A percentile compares a stretch with the other conserved stretches of the same genome.
Evolutionary conservation across 2,888 invertebrate genomes (phyloP).

Genomic region (Entomobrya multifasciata): DNA sequence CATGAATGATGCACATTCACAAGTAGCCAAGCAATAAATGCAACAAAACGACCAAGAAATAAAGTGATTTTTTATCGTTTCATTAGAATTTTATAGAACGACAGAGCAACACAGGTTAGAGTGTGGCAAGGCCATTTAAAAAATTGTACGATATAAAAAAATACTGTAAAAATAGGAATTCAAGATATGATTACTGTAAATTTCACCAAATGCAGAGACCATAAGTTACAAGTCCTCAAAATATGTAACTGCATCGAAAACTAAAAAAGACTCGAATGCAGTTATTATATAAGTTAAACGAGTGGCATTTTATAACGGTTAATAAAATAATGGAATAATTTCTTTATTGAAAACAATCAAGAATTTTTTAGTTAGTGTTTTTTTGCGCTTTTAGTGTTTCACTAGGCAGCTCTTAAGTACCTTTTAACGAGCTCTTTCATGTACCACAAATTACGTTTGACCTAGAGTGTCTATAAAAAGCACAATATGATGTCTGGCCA

Average conservation of each 20-base stretch:
- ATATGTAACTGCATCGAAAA: too few relatives aligned
- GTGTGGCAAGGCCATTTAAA: constrained; percentile 31
- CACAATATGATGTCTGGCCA: not conserved
- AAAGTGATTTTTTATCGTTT: constrained; percentile 58
- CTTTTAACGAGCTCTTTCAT: constrained; percentile 48
- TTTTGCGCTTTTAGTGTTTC: too few relatives aligned
- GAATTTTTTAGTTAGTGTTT: too few relatives aligned
- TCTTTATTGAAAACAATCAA: too few relatives aligned
- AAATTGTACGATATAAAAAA: constrained; percentile 22
- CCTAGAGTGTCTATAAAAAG: constrained; percentile 41
- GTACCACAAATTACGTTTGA: constrained; percentile 50
- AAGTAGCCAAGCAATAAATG: not conserved
- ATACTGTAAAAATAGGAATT: constrained; percentile 13
- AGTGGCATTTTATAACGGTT: too few relatives aligned
- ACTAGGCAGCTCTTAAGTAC: constrained; percentile 28
- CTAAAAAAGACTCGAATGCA: too few relatives aligned
- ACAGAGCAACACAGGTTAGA: constrained; percentile 4
- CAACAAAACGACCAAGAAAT: not conserved
- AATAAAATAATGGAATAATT: too few relatives aligned
- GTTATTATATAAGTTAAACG: too few relatives aligned
- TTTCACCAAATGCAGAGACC: too few relatives aligned
- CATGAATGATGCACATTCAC: not conserved
- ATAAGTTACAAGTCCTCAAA: too few relatives aligned
- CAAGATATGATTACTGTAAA: too few relatives aligned
- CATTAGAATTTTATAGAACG: constrained; percentile 45